Evolutionary conservation across 2,888 invertebrate genomes (phyloP).

Genomic region (Resseliella maxima): DNA sequence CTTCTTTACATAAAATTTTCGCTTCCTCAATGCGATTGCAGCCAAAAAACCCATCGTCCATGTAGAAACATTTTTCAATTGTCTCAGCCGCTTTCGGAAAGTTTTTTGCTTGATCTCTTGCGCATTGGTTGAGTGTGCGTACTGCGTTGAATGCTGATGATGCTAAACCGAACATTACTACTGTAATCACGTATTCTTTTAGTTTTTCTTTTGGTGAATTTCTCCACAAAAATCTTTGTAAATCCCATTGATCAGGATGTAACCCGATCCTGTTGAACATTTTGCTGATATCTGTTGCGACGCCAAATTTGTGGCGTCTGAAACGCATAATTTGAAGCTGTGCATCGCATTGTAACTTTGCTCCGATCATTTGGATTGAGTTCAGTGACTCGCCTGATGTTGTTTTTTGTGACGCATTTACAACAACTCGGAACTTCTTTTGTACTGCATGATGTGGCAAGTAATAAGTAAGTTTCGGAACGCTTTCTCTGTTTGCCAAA

Average conservation of each 20-base stretch:
- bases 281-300: not conserved
- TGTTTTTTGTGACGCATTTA: not conserved
- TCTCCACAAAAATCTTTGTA: not conserved
- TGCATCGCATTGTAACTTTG: not conserved
- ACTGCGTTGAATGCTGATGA: slow-evolving; percentile 40
- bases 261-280: slow-evolving; percentile 9
- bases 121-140: slow-evolving; percentile 5
- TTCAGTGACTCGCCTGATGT: slow-evolving; percentile 16
- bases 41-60: slow-evolving; percentile 57
- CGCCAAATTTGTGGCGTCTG: not conserved
- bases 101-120: not conserved
- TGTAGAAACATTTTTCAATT: slow-evolving; percentile 56
- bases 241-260: slow-evolving; percentile 7
- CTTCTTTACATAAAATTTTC: slow-evolving; percentile 56
- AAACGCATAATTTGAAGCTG: slow-evolving; percentile 39
- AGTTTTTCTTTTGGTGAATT: not conserved
- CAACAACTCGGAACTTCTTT: not conserved
- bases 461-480: not conserved
- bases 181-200: not conserved
- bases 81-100: slow-evolving; percentile 57
- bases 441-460: slow-evolving; percentile 8
- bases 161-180: not conserved
- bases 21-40: slow-evolving; percentile 43
- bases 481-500: not conserved
- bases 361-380: slow-evolving; percentile 28